Evolutionary conservation across 1,140 invertebrate species (phyloP).

Genomic region (Aphis gossypii): DNA sequence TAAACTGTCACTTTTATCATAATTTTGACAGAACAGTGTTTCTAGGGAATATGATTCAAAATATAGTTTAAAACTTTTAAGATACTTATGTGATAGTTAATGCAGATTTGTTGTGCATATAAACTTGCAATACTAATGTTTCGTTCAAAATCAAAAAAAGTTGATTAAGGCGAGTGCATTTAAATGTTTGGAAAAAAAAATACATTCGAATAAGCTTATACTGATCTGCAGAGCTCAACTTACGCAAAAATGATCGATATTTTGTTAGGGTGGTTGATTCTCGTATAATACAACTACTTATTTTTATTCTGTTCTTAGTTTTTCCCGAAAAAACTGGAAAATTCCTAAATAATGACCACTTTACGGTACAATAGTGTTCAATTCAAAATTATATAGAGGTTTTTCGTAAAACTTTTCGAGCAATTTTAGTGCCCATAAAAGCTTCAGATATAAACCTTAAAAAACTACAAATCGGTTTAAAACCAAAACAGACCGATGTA

Average conservation of each 20-base stretch:
- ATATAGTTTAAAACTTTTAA: no score
- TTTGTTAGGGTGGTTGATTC: background rate
- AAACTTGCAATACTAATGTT: background rate
- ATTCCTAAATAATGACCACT: constrained; percentile 17
- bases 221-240: background rate
- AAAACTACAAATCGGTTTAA: background rate
- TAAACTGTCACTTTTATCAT: no score
- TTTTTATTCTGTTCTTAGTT: background rate
- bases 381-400: constrained; percentile 13
- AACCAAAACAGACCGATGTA: background rate
- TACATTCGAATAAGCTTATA: background rate
- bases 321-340: background rate
- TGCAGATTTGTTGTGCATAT: background rate
- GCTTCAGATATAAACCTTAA: background rate
- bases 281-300: background rate
- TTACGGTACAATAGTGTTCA: background rate
- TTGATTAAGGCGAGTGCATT: background rate
- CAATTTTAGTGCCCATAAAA: background rate
- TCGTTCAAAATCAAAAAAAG: background rate
- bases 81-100: background rate
- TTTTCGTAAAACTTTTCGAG: background rate
- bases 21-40: no score
- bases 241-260: background rate
- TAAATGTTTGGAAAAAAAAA: background rate
- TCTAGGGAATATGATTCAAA: no score